Evolutionary conservation across 2,113 vertebrate genomes (phyloP).

Genomic region (Tupaia tana): DNA sequence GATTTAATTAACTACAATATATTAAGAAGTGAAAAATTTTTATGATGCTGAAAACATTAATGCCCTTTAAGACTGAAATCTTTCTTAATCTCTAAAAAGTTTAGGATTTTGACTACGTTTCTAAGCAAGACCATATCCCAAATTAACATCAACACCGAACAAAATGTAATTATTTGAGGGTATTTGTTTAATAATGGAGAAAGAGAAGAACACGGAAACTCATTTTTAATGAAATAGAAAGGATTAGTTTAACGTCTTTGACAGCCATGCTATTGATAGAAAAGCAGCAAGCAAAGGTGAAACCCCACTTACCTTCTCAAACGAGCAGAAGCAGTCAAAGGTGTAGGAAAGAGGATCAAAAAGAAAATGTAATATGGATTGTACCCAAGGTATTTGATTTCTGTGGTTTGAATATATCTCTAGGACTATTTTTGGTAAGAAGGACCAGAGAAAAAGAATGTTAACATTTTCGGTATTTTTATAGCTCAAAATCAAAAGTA

Average conservation of each 20-base stretch:
- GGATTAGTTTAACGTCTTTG: neutral
- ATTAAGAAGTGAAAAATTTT: constrained; percentile 77
- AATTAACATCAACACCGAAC: neutral
- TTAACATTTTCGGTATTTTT: neutral
- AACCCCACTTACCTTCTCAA: constrained; percentile 34
- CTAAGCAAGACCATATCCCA: neutral
- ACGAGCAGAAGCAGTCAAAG: neutral
- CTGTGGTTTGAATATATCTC: constrained; percentile 2
- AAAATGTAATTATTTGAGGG: neutral
- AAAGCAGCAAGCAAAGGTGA: neutral
- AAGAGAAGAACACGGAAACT: neutral
- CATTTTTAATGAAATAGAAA: neutral
- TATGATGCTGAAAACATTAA: constrained; percentile 77
- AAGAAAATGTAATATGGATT: neutral
- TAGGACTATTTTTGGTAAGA: neutral
- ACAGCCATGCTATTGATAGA: neutral
- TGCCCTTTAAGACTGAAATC: constrained; percentile 47
- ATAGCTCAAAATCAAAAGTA: neutral
- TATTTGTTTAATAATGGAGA: constrained; percentile 20
- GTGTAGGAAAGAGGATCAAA: constrained; percentile 15
- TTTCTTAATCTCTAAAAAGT: constrained; percentile 7
- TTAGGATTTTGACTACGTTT: neutral
- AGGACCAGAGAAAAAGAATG: neutral
- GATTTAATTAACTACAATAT: constrained; percentile 81
- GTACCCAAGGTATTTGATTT: constrained; percentile 13